A percentile compares a stretch with the other conserved stretches of the same genome.
These are phyloP conservation scores for Danio albolineatus DNA, from an alignment of 2,797 vertebrate species.

Conservation along the genomic window DNA sequence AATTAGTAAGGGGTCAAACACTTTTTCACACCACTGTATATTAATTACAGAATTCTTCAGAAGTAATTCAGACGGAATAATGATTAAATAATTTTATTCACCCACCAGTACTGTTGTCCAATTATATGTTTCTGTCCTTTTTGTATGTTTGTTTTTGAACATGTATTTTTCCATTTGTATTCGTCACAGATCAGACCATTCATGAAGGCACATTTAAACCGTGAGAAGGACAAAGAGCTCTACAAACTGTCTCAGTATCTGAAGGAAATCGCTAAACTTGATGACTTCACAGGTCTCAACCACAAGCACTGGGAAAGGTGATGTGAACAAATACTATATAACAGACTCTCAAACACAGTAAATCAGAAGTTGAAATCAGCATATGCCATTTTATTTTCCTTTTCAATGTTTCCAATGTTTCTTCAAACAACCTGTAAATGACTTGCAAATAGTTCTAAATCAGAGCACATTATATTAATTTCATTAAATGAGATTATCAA, in stretches of 20 bases:
- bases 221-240: slow-evolving; percentile 96
- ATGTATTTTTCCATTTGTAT: slow-evolving; percentile 7
- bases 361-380: not conserved
- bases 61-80: not conserved
- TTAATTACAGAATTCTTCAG: no score
- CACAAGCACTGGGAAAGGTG: slow-evolving; percentile 99
- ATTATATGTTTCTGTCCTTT: not conserved
- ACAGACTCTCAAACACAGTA: not conserved
- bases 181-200: slow-evolving; percentile 91
- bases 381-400: no score
- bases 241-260: slow-evolving; percentile 96
- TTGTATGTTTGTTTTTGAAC: not conserved
- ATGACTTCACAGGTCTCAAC: slow-evolving; percentile 94
- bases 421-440: no score
- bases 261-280: slow-evolving; percentile 97
- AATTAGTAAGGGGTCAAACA: no score
- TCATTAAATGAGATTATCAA: no score
- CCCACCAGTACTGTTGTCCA: not conserved
- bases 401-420: no score
- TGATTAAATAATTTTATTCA: no score
- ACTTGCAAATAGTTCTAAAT: no score
- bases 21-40: no score
- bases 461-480: no score
- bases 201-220: slow-evolving; percentile 98
- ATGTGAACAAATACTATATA: slow-evolving; percentile 35